Evolutionary conservation across 1,140 invertebrate genomes (phyloP).

Genomic region (Lutraria rhynchaena): DNA sequence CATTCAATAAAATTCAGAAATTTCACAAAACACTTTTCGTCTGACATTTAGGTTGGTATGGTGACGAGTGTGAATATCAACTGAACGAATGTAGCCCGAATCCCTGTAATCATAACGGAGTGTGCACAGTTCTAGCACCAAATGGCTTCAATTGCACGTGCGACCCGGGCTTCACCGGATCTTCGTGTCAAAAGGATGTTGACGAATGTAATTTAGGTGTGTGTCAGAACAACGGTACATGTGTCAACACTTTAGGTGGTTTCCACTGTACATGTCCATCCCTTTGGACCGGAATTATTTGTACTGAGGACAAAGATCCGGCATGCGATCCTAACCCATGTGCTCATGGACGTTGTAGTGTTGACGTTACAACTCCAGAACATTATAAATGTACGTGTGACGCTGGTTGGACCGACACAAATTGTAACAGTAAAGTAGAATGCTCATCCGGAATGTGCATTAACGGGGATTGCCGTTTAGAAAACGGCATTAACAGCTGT

Average conservation of each 20-base stretch:
- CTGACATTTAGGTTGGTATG: conserved; percentile 54
- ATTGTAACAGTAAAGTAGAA: conserved; percentile 17
- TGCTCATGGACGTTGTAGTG: conserved; percentile 18
- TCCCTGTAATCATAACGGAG: conserved; percentile 38
- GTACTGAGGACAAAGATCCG: conserved; percentile 30
- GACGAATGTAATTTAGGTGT: conserved; percentile 44
- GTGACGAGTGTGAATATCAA: conserved; percentile 38
- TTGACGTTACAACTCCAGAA: neutral
- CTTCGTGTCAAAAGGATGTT: conserved; percentile 32
- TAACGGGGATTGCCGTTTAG: conserved; percentile 3
- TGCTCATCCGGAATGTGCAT: conserved; percentile 10
- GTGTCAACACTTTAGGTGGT: conserved; percentile 21
- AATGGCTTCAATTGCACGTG: conserved; percentile 30
- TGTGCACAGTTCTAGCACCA: neutral
- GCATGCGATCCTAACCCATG: conserved; percentile 44
- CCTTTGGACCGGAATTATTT: conserved; percentile 36
- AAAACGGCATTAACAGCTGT: conserved; percentile 22
- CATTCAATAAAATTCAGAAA: too few relatives aligned
- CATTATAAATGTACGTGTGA: conserved; percentile 32
- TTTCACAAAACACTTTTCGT: too few relatives aligned
- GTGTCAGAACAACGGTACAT: conserved; percentile 43
- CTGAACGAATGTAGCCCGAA: conserved; percentile 45
- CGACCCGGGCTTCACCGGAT: conserved; percentile 16
- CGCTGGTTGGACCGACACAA: conserved; percentile 23
- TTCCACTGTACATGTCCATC: conserved; percentile 39